Percentiles rank a stretch among this genome's conserved stretches.
Conservation (phyloP, 1,140 invertebrate species). For the Drosophila bocki region DNA sequence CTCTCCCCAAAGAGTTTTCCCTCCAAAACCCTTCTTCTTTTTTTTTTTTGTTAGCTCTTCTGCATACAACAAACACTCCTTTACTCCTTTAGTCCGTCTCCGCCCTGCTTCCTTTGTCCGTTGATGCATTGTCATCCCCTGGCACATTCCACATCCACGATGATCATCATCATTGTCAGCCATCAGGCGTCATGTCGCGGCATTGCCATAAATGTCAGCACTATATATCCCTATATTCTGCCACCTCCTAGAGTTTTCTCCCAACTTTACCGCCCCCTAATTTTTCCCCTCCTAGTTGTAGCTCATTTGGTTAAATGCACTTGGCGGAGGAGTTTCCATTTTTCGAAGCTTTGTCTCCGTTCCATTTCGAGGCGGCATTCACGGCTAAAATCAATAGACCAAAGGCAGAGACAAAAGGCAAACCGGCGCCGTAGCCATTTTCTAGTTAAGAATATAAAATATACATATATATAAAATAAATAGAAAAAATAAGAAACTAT, state of each 20-base stretch:
- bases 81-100: slow-evolving; percentile 28
- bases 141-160: slow-evolving; percentile 8
- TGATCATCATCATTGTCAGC: slow-evolving; percentile 11
- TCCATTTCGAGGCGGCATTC: slow-evolving; percentile 27
- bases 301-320: slow-evolving; percentile 68
- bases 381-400: slow-evolving; percentile 53
- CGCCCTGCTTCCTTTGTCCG: slow-evolving; percentile 54
- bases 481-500: background rate
- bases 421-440: slow-evolving; percentile 35
- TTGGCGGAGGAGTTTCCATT: slow-evolving; percentile 36
- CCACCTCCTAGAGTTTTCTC: slow-evolving; percentile 6
- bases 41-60: slow-evolving; percentile 10
- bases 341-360: slow-evolving; percentile 27
- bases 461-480: background rate
- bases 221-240: slow-evolving; percentile 32
- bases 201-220: slow-evolving; percentile 37
- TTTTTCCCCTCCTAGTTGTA: background rate
- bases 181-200: slow-evolving; percentile 14
- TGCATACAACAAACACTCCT: slow-evolving; percentile 22
- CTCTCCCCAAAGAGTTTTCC: background rate
- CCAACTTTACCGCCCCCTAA: background rate
- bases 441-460: slow-evolving; percentile 17
- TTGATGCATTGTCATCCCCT: slow-evolving; percentile 59
- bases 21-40: background rate
- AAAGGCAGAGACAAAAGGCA: slow-evolving; percentile 59